Base-by-base conservation (phyloP, 2,888 invertebrate species). In the Danaus chrysippus region DNA sequence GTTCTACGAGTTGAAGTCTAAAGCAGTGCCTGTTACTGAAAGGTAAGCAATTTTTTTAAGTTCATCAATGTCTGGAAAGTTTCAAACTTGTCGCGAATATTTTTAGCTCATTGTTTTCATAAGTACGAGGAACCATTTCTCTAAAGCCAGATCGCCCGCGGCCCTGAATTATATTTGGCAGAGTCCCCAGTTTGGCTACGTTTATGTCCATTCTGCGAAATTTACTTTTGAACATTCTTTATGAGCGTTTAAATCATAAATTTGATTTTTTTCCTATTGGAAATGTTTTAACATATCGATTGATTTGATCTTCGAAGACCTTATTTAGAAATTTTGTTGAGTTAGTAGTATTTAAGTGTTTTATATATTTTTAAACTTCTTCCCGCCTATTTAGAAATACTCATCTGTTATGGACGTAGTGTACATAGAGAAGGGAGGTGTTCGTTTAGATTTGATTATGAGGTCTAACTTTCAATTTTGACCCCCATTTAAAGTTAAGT, bases 1-100 rank as follows among this genome's bases (percentile, higher is more conserved):
- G 92, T 93, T 92, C 77, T 93, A 93, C 82, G 93, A 93, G 77
- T 82, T 93, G 64, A 93, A 93, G 75, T 93, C 93, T 23, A 92
- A 92, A 75, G 92, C 92, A 17, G 92, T 92, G 43, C 91, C 92
- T 68, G 80, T 87, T 68, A 92, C 92, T 60, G 92, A 92, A 83
- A 93, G 93, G 93, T 93, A 75, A 82, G 92, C 77, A 70, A 61
- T 68, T 64, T 67, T 65, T 54, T 15, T 56, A 59, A 34, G 23
- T 59, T 56, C 55, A 57, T 41, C 23, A 2, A 59, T 17, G 42
- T 63, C 53, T 58, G 52, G 49, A 42, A 52, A 46, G 17, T 46
- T 49, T 42, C 61, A 49, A 64, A 15, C 54, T 60, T 69, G 62
- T 71, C 67, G 78, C 71, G 79, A 85, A 87, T 88, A 88, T 87